A percentile compares a stretch with the other conserved stretches of the same genome.
Evolutionary conservation across 2,888 invertebrate genomes (phyloP).

Genomic region (Dynastes hyllus): DNA sequence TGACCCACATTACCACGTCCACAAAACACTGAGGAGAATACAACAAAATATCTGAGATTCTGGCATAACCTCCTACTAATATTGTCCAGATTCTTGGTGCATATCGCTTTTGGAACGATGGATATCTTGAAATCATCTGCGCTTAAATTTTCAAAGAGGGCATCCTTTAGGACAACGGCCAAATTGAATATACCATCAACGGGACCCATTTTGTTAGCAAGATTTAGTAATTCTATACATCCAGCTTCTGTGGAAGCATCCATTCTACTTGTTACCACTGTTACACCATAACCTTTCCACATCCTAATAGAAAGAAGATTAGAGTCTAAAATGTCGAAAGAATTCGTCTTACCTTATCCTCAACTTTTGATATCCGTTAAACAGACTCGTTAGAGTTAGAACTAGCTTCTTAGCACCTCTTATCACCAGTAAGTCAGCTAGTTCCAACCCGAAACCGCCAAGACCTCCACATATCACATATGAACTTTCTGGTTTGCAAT

Average conservation of each 20-base stretch:
- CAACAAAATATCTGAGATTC: slow-evolving; percentile 82
- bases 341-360: slow-evolving; percentile 76
- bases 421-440: slow-evolving; percentile 69
- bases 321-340: background rate
- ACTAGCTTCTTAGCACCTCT: slow-evolving; percentile 87
- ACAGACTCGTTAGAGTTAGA: slow-evolving; percentile 84
- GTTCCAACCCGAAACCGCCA: slow-evolving; percentile 46
- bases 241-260: slow-evolving; percentile 83
- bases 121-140: slow-evolving; percentile 80
- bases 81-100: slow-evolving; percentile 85
- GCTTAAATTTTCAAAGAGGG: slow-evolving; percentile 85
- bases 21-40: slow-evolving; percentile 92
- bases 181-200: slow-evolving; percentile 94
- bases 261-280: slow-evolving; percentile 79
- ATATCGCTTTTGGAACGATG: slow-evolving; percentile 85
- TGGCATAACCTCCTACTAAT: slow-evolving; percentile 76
- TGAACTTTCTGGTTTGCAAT: slow-evolving; percentile 33
- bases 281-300: slow-evolving; percentile 83
- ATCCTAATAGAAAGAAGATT: background rate
- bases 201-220: slow-evolving; percentile 78
- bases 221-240: slow-evolving; percentile 79
- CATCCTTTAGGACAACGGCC: slow-evolving; percentile 87
- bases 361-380: slow-evolving; percentile 87
- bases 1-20: slow-evolving; percentile 94
- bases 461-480: slow-evolving; percentile 75